Conservation (phyloP, 2,113 vertebrate genomes). For the Pitta sordida region DNA sequence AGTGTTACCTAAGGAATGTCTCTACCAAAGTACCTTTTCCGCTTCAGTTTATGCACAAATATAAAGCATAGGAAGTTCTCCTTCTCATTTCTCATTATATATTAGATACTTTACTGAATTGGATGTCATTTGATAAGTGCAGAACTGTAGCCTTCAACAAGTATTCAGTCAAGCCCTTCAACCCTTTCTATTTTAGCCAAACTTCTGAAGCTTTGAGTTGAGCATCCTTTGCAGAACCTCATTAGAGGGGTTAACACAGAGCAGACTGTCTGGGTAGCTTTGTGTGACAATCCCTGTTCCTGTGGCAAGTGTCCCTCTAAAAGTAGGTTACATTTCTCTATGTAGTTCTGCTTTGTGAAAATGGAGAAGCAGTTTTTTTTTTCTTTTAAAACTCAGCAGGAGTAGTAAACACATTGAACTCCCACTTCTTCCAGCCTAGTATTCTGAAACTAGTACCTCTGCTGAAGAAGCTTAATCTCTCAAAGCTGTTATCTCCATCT, state of each 20-base stretch:
- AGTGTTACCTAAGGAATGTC: background rate
- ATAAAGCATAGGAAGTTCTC: background rate
- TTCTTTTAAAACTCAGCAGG: background rate
- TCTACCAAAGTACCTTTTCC: background rate
- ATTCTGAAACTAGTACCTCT: background rate
- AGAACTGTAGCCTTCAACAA: background rate
- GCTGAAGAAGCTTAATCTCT: background rate
- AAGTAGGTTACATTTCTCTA: background rate
- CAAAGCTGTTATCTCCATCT: background rate
- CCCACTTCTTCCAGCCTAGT: background rate
- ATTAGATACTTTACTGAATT: background rate
- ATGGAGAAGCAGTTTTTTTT: background rate
- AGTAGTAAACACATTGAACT: background rate
- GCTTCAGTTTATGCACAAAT: background rate
- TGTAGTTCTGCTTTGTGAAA: background rate
- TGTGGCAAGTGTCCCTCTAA: background rate
- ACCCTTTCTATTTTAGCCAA: background rate
- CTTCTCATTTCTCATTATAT: accelerated
- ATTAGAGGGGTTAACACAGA: background rate
- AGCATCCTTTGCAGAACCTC: background rate
- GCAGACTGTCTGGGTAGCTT: background rate
- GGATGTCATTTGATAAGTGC: background rate
- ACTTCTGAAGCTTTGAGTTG: background rate
- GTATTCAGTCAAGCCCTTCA: background rate
- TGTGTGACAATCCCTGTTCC: background rate